Percentiles rank a stretch among this genome's conserved stretches.
Conservation (phyloP, 1,140 invertebrate genomes). For the Drosophila gunungcola region DNA sequence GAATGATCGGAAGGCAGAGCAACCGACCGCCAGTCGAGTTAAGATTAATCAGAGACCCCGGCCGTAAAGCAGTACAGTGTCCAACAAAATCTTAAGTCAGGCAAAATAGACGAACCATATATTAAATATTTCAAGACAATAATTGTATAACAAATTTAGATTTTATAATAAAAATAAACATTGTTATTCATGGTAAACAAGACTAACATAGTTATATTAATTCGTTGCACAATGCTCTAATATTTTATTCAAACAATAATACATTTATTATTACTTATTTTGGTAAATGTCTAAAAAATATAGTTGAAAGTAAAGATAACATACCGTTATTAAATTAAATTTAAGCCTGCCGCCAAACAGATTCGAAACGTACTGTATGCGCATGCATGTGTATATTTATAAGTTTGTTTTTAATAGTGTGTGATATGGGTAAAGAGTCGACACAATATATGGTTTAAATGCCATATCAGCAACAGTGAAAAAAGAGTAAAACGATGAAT, state of each 20-base stretch:
- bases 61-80: constrained; percentile 32
- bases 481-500: constrained; percentile 68
- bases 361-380: constrained; percentile 27
- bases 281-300: too few species aligned
- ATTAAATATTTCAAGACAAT: background rate
- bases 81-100: constrained; percentile 13
- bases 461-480: constrained; percentile 70
- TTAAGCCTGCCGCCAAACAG: background rate
- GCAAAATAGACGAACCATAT: background rate
- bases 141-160: background rate
- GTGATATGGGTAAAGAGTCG: constrained; percentile 42
- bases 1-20: constrained; percentile 30
- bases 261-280: too few species aligned
- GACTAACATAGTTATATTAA: too few species aligned
- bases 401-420: constrained; percentile 38
- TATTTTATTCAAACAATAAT: too few species aligned
- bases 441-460: constrained; percentile 73
- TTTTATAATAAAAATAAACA: background rate
- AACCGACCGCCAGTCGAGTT: constrained; percentile 59
- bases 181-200: too few species aligned
- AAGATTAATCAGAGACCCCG: constrained; percentile 79
- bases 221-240: too few species aligned
- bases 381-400: constrained; percentile 38
- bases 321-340: too few species aligned
- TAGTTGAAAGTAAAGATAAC: too few species aligned